These are phyloP conservation scores for Hippoglossus hippoglossus DNA, from an alignment of 2,797 vertebrate genomes.

Conservation along the genomic window DNA sequence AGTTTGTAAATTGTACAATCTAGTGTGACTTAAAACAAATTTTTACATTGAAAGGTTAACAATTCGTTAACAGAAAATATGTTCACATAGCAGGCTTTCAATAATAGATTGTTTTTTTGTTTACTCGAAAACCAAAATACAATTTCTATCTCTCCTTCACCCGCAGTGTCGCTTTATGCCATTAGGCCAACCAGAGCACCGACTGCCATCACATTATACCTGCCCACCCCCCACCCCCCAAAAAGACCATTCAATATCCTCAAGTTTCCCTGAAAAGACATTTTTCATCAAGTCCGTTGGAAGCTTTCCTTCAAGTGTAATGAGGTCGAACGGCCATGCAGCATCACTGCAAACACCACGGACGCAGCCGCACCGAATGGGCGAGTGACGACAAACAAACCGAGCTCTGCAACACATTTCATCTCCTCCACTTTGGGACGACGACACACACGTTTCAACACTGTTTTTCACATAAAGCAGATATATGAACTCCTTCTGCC, in stretches of 20 bases:
- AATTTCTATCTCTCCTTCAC: too few species aligned
- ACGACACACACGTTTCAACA: slow-evolving; percentile 72
- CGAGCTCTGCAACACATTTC: slow-evolving; percentile 46
- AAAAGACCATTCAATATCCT: slow-evolving; percentile 31
- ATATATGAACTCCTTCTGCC: not conserved
- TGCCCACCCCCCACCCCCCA: not conserved
- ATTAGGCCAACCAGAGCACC: too few species aligned
- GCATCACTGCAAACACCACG: slow-evolving; percentile 16
- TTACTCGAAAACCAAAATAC: not conserved
- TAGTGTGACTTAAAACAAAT: too few species aligned
- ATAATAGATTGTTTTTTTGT: not conserved
- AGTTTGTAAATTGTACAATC: too few species aligned
- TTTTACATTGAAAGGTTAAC: too few species aligned
- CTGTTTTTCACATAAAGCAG: slow-evolving; percentile 31
- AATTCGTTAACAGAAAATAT: too few species aligned
- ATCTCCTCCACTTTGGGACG: slow-evolving; percentile 51
- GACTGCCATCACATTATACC: too few species aligned
- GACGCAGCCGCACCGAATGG: slow-evolving; percentile 57
- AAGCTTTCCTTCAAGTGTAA: slow-evolving; percentile 67
- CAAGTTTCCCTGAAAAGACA: slow-evolving; percentile 15
- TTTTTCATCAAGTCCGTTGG: slow-evolving; percentile 69
- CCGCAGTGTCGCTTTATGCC: too few species aligned
- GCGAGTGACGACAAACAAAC: slow-evolving; percentile 63
- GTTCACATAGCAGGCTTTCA: not conserved
- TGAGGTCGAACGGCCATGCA: slow-evolving; percentile 65